Base-by-base conservation (phyloP, 2,888 invertebrate species). In the Phyllotreta striolata region DNA sequence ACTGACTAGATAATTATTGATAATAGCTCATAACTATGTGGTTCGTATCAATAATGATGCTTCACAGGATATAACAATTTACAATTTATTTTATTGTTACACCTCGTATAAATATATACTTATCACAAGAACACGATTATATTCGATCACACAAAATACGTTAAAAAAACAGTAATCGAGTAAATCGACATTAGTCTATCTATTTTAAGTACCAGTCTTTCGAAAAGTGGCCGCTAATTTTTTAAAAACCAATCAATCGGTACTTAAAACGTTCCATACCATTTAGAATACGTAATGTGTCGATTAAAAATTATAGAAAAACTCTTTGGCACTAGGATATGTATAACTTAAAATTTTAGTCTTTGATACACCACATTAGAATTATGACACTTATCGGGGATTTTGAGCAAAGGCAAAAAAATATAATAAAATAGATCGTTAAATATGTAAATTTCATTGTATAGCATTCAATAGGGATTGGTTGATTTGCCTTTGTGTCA, bases 171-270 rank as follows among this genome's bases (percentile, higher is more conserved):
- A 64, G 60, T 63, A 56, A 13, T 52, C 10, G 58, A 55, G 12
- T 54, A 55, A 13, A 46, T 70, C 66, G 70, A 70, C 66, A 58
- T 66, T 66, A 66, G 64, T 61, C 54, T 52, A 65, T n/a, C n/a
- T 62, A 68, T 66, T 59, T 63, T 71, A 72, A 72, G 72, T 72
- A 73, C 72, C 70, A 74, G 71, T 73, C 71, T 73, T 70, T 62
- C 7, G 10, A 35, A 40, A 55, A 55, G 34, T 49, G 24, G 24
- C 24, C 24, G 13, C 51, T 47, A 12, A 40, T 47, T 49, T 24
- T 35, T 35, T 7, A 39, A 7, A n/a, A 35, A 14, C 56, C 12
- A 34, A 12, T 44, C 7, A 55, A 12, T 34, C 10, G 44, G 55
- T 43, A 55, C 55, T 44, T 55, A 55, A 54, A 54, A 44, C 8